These are phyloP conservation scores for Semibalanus balanoides DNA, from an alignment of 1,140 invertebrate genomes.

Conservation along the genomic window DNA sequence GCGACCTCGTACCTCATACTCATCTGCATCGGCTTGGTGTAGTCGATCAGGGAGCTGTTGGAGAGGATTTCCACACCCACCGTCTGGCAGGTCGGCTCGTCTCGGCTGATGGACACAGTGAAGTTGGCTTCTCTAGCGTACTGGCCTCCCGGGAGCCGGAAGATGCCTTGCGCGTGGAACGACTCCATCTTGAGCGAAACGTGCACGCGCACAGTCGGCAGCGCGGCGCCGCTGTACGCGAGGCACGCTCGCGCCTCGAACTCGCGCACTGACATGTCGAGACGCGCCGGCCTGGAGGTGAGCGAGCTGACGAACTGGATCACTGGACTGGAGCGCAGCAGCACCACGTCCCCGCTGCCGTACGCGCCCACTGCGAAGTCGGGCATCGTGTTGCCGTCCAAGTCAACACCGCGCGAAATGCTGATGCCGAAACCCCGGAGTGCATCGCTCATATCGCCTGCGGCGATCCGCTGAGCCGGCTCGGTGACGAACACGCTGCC, in stretches of 20 bases:
- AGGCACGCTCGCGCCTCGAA: neutral
- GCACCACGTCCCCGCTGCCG: conserved; percentile 57
- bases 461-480: conserved; percentile 18
- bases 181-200: neutral
- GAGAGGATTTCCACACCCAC: neutral
- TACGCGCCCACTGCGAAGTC: conserved; percentile 81
- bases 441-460: conserved; percentile 12
- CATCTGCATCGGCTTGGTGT: neutral
- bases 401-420: conserved; percentile 25
- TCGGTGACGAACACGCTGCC: conserved; percentile 20
- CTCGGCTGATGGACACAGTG: neutral
- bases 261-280: neutral
- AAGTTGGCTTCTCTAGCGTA: neutral
- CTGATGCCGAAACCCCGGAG: conserved; percentile 27
- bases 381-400: conserved; percentile 48
- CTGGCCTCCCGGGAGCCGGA: neutral
- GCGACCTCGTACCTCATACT: neutral
- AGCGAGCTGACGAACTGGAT: conserved; percentile 13
- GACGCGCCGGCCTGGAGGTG: neutral
- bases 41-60: neutral
- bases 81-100: neutral
- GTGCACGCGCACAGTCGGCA: neutral
- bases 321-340: conserved; percentile 28
- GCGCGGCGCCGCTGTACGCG: neutral
- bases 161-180: neutral